phyloP scores from a whole-genome alignment of 1,140 invertebrate genomes.

The Apis florea region DNA sequence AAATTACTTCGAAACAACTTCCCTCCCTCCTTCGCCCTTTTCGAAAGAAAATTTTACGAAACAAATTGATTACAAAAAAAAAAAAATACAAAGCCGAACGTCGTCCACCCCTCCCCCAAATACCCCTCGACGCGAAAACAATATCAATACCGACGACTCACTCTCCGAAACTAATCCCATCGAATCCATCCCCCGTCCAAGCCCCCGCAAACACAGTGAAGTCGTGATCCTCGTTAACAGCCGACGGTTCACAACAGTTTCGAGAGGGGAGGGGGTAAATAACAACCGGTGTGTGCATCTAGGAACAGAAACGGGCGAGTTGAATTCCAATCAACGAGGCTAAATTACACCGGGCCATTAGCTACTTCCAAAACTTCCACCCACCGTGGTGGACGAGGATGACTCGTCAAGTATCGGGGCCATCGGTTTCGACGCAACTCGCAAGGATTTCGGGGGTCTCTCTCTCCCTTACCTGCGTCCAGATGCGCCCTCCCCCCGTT shows the following conservation, averaged over 20 bases:
- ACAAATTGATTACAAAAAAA: too few species aligned
- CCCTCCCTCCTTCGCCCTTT: neutral
- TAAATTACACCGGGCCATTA: slow-evolving; percentile 55
- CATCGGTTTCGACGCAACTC: slow-evolving; percentile 43
- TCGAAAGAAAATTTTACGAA: too few species aligned
- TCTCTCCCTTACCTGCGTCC: slow-evolving; percentile 55
- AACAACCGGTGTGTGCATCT: slow-evolving; percentile 13
- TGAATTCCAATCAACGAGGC: slow-evolving; percentile 43
- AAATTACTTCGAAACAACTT: too few species aligned
- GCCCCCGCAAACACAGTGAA: neutral
- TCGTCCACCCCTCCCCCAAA: too few species aligned
- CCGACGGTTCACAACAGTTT: neutral
- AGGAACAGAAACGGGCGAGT: slow-evolving; percentile 29
- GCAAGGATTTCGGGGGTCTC: slow-evolving; percentile 7
- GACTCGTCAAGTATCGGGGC: slow-evolving; percentile 51
- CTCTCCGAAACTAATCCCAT: too few species aligned
- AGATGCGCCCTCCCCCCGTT: slow-evolving; percentile 49
- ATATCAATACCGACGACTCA: too few species aligned
- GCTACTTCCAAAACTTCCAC: slow-evolving; percentile 59
- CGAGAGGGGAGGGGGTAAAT: neutral
- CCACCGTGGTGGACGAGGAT: slow-evolving; percentile 42
- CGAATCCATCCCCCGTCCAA: neutral
- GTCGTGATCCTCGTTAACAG: slow-evolving; percentile 23
- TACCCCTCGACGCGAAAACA: too few species aligned
- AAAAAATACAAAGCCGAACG: too few species aligned